These are phyloP conservation scores for Protomyctophum bolini DNA, from an alignment of 2,113 vertebrate genomes.

Conservation along the genomic window DNA sequence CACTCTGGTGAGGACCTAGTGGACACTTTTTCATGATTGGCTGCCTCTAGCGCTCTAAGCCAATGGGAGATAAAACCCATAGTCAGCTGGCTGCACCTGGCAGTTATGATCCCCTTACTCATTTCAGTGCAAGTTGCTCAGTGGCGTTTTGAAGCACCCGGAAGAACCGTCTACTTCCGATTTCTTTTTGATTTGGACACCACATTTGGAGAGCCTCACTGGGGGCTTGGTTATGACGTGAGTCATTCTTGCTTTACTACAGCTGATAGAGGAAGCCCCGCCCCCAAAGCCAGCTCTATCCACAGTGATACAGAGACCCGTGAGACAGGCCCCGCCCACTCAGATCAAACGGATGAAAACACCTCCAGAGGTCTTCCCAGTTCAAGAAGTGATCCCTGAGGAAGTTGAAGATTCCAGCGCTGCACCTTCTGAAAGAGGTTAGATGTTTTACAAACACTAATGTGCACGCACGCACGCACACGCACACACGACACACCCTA, in stretches of 20 bases:
- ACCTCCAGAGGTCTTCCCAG: conserved; percentile 66
- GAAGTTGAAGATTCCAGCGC: conserved; percentile 62
- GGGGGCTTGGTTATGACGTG: no score
- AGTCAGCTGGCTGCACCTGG: no score
- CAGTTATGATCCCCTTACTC: no score
- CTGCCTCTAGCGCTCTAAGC: no score
- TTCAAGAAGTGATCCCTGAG: conserved; percentile 66
- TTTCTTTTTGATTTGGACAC: no score
- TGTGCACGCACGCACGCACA: neutral
- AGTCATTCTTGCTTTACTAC: neutral
- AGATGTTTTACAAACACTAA: neutral
- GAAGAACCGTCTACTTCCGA: no score
- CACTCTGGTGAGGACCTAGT: no score
- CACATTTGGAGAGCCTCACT: no score
- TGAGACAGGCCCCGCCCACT: conserved; percentile 66
- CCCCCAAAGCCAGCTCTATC: conserved; percentile 45
- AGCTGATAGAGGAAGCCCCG: conserved; percentile 58
- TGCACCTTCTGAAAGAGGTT: conserved; percentile 64
- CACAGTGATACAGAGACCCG: conserved; percentile 63
- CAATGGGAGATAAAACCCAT: no score
- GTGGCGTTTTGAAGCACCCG: no score
- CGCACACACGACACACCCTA: neutral
- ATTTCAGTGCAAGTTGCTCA: no score
- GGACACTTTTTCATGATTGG: no score
- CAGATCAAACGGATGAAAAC: conserved; percentile 55